Evolutionary conservation across 2,888 invertebrate species (phyloP).

Genomic region (Apotomis betuletana): DNA sequence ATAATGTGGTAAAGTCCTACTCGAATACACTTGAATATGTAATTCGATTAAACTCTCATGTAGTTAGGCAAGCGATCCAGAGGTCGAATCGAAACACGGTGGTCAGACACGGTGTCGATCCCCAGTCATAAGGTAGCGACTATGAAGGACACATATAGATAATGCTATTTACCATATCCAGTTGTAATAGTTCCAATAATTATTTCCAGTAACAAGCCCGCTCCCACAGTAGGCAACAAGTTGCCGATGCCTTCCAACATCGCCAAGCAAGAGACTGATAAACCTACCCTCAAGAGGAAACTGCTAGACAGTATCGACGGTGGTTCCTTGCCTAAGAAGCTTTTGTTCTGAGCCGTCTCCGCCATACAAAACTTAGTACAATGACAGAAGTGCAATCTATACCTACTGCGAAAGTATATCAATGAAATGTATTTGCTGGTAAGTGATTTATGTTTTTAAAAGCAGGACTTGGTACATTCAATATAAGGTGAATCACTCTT

Average conservation of each 20-base stretch:
- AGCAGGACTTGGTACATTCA: slow-evolving; percentile 51
- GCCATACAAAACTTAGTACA: slow-evolving; percentile 5
- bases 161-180: too few species aligned
- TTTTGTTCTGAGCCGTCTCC: slow-evolving; percentile 82
- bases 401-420: slow-evolving; percentile 43
- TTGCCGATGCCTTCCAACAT: slow-evolving; percentile 90
- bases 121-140: too few species aligned
- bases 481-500: slow-evolving; percentile 29
- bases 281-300: slow-evolving; percentile 90
- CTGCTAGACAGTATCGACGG: slow-evolving; percentile 88
- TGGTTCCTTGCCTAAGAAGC: slow-evolving; percentile 86
- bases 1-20: too few species aligned
- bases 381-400: slow-evolving; percentile 45
- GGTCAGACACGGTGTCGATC: too few species aligned
- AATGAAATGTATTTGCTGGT: slow-evolving; percentile 30
- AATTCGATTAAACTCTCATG: too few species aligned
- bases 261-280: slow-evolving; percentile 84
- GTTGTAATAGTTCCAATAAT: neutral
- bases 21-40: too few species aligned
- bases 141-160: too few species aligned
- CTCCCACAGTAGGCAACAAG: slow-evolving; percentile 92
- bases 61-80: too few species aligned
- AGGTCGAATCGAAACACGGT: too few species aligned
- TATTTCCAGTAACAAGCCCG: slow-evolving; percentile 89
- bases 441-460: slow-evolving; percentile 42